Percentiles rank a stretch among this genome's conserved stretches.
Evolutionary conservation across 2,113 vertebrate species (phyloP).

Genomic region (Stegostoma tigrinum): DNA sequence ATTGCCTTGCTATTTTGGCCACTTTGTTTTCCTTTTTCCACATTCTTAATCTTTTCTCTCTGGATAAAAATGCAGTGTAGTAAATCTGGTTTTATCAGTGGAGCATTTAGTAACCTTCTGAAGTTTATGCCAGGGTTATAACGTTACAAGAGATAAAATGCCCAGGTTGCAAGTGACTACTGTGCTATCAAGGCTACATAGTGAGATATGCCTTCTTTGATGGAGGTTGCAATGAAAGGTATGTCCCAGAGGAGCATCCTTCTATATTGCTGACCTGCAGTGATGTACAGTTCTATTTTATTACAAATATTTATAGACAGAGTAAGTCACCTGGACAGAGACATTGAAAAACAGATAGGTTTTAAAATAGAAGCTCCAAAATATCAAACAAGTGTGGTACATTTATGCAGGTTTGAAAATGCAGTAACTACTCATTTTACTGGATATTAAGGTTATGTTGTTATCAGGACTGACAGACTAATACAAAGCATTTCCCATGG

Average conservation of each 20-base stretch:
- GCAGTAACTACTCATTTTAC: not conserved
- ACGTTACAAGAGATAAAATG: conserved; percentile 15
- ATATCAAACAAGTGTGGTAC: not conserved
- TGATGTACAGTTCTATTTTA: conserved; percentile 1
- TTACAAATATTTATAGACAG: conserved; percentile 21
- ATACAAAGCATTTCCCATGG: not conserved
- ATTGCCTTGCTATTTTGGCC: not conserved
- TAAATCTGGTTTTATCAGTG: conserved; percentile 18
- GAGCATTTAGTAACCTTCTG: not conserved
- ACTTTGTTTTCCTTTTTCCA: not conserved
- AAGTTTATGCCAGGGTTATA: conserved; percentile 19
- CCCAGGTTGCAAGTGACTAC: not conserved
- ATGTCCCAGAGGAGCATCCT: not conserved
- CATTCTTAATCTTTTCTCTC: not conserved
- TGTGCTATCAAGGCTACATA: not conserved
- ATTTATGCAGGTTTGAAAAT: not conserved
- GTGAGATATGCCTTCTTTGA: not conserved
- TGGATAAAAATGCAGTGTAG: not conserved
- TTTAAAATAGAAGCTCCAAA: not conserved
- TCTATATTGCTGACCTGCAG: conserved; percentile 15
- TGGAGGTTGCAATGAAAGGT: conserved; percentile 15
- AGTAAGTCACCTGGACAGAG: conserved; percentile 24
- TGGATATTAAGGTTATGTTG: not conserved
- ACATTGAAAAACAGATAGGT: not conserved
- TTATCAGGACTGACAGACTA: not conserved